Evolutionary conservation across 2,113 vertebrate species (phyloP).

Genomic region (Anarrhichthys ocellatus): DNA sequence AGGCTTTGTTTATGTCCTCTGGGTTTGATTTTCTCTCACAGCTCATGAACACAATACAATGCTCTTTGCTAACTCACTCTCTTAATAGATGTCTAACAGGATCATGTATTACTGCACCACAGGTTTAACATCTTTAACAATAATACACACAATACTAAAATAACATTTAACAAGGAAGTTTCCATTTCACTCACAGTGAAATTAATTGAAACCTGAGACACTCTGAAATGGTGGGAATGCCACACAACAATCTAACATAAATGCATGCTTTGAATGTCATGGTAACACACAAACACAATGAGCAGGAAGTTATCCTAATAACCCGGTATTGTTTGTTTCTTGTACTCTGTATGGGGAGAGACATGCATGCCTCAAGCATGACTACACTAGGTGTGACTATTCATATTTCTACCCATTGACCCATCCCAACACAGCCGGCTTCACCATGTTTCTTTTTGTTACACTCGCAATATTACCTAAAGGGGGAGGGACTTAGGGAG

Average conservation of each 20-base stretch:
- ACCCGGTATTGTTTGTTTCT: neutral
- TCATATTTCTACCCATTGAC: neutral
- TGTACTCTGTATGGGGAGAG: neutral
- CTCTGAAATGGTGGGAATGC: neutral
- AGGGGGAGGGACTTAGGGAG: neutral
- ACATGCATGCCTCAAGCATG: neutral
- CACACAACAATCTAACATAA: neutral
- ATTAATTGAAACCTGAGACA: neutral
- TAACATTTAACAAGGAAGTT: neutral
- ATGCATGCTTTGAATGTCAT: neutral
- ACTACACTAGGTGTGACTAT: neutral
- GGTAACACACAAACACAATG: constrained; percentile 49
- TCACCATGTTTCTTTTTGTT: neutral
- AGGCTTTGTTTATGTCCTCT: neutral
- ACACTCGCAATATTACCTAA: neutral
- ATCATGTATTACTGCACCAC: neutral
- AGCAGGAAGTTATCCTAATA: constrained; percentile 42
- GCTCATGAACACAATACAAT: neutral
- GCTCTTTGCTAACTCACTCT: neutral
- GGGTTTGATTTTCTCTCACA: neutral
- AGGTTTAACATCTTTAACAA: neutral
- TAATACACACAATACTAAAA: neutral
- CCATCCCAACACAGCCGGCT: neutral
- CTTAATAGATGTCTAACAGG: neutral
- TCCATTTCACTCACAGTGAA: neutral